These are phyloP conservation scores for Heliconius congener DNA, from an alignment of 1,140 invertebrate genomes.

Conservation along the genomic window DNA sequence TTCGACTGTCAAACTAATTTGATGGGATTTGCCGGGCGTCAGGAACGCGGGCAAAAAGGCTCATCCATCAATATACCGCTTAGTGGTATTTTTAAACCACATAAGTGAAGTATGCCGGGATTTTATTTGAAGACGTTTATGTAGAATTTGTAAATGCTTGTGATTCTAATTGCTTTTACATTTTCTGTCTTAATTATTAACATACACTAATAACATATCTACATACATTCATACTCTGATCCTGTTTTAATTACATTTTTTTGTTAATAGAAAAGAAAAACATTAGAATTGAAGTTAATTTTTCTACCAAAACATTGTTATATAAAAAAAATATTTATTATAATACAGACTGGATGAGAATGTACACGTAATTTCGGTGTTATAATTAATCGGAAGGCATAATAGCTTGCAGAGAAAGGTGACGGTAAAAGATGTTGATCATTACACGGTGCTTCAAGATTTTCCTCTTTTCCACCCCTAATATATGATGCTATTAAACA, in stretches of 20 bases:
- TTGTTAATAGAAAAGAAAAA: no score
- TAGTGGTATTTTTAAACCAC: conserved; percentile 50
- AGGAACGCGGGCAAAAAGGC: conserved; percentile 71
- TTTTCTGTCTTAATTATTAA: background rate
- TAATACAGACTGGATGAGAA: conserved; percentile 14
- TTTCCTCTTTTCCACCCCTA: conserved; percentile 47
- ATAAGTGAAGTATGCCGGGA: background rate
- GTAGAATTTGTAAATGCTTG: background rate
- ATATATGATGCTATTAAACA: conserved; percentile 31
- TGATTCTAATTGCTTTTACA: conserved; percentile 3
- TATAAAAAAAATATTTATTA: background rate
- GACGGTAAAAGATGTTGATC: conserved; percentile 65
- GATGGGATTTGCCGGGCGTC: conserved; percentile 56
- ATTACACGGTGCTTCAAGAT: conserved; percentile 66
- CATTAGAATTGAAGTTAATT: no score
- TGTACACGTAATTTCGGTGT: conserved; percentile 63
- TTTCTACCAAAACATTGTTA: background rate
- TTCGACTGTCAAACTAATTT: conserved; percentile 76
- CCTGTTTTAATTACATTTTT: no score
- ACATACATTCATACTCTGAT: no score
- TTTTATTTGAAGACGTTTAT: background rate
- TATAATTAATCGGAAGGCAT: conserved; percentile 66
- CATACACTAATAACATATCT: no score
- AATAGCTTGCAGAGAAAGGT: conserved; percentile 44
- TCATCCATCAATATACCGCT: conserved; percentile 64